These are phyloP conservation scores for Lasioglossum leucozonium DNA, from an alignment of 2,888 invertebrate species.

Conservation along the genomic window DNA sequence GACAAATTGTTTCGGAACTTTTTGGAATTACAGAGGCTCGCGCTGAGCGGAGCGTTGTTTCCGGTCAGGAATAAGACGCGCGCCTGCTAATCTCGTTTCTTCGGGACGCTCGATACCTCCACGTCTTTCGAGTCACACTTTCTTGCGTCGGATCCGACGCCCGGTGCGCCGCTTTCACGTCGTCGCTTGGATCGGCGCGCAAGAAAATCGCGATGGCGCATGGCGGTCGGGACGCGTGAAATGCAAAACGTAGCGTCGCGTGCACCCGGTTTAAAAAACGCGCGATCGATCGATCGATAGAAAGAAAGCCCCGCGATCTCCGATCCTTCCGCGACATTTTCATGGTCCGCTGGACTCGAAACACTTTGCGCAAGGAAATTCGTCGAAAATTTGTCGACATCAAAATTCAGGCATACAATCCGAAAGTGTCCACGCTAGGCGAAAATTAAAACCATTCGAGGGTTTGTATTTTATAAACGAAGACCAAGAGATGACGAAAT, in stretches of 20 bases:
- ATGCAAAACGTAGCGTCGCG: constrained; percentile 11
- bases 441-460: no score
- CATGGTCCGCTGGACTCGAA: neutral
- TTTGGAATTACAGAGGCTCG: neutral
- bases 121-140: constrained; percentile 42
- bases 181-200: constrained; percentile 42
- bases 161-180: constrained; percentile 63
- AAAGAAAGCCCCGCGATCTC: neutral
- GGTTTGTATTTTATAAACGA: no score
- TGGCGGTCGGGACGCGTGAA: constrained; percentile 7
- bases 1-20: neutral
- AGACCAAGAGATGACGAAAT: no score
- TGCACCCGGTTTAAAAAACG: neutral
- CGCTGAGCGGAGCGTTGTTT: neutral
- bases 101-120: constrained; percentile 9
- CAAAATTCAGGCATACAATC: no score
- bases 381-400: neutral
- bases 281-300: neutral
- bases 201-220: constrained; percentile 52
- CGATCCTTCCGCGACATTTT: neutral
- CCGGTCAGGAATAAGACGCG: neutral
- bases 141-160: constrained; percentile 40
- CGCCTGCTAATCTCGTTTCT: neutral
- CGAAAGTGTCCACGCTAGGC: no score
- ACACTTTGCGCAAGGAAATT: neutral